Percentiles rank a stretch among this genome's conserved stretches.
These are phyloP conservation scores for Phyllostomus discolor DNA, from an alignment of 2,113 vertebrate species.

Conservation along the genomic window DNA sequence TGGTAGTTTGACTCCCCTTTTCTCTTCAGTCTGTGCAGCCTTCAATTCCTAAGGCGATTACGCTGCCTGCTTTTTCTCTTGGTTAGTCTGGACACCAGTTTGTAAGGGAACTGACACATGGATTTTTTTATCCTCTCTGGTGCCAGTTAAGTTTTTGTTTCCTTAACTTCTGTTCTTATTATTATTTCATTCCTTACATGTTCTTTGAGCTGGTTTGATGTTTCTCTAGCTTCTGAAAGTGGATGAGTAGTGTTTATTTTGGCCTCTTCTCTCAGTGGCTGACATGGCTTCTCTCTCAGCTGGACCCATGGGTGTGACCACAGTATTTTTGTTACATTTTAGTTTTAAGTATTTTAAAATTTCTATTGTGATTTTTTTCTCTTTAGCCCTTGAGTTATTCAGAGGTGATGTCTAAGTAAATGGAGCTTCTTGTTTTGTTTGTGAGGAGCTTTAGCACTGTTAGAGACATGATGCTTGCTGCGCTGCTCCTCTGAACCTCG, in stretches of 20 bases:
- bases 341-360: background rate
- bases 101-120: background rate
- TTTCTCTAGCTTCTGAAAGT: background rate
- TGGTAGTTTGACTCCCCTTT: background rate
- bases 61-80: background rate
- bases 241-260: background rate
- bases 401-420: background rate
- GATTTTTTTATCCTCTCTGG: background rate
- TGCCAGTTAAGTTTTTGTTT: background rate
- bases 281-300: background rate
- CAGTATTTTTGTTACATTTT: background rate
- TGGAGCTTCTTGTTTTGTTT: background rate
- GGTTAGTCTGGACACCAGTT: background rate
- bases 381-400: background rate
- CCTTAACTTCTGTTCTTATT: background rate
- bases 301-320: background rate
- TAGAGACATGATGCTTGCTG: background rate
- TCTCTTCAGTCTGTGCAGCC: background rate
- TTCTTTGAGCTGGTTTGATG: background rate
- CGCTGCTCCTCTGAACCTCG: background rate
- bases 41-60: background rate
- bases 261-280: background rate
- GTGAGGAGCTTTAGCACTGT: background rate
- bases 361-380: background rate
- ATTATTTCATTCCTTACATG: background rate